Conservation (phyloP, 2,888 invertebrate species). For the Hetaerina titia region DNA sequence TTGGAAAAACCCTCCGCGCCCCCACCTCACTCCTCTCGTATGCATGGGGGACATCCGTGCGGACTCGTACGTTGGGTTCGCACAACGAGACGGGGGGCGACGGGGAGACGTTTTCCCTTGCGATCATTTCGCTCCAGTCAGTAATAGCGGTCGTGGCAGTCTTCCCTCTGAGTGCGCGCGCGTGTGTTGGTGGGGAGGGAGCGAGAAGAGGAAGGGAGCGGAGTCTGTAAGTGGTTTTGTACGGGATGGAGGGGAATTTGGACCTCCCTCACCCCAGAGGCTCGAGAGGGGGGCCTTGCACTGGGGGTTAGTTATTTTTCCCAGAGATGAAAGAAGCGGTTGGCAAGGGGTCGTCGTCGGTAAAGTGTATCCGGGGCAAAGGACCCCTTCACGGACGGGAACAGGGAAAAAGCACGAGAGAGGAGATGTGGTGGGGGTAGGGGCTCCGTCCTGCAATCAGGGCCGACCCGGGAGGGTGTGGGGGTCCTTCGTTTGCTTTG, state of each 20-base stretch:
- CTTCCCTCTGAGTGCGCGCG: neutral
- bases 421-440: neutral
- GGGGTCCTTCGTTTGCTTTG: neutral
- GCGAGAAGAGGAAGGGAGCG: neutral
- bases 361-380: neutral
- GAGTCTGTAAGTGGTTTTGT: no score
- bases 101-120: neutral
- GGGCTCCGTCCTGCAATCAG: neutral
- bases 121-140: neutral
- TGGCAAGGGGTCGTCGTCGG: neutral
- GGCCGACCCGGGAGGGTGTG: neutral
- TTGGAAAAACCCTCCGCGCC: neutral
- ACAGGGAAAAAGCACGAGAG: neutral
- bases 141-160: neutral
- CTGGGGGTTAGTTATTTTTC: slow-evolving; percentile 8
- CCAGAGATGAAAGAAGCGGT: slow-evolving; percentile 24
- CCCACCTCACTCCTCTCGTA: neutral
- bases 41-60: neutral
- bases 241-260: no score
- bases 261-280: neutral
- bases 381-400: neutral
- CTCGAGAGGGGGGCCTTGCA: neutral
- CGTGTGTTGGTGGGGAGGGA: neutral
- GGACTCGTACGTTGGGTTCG: no score
- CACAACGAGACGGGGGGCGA: no score